These are phyloP conservation scores for Maniola jurtina DNA, from an alignment of 1,140 invertebrate species.

Conservation along the genomic window DNA sequence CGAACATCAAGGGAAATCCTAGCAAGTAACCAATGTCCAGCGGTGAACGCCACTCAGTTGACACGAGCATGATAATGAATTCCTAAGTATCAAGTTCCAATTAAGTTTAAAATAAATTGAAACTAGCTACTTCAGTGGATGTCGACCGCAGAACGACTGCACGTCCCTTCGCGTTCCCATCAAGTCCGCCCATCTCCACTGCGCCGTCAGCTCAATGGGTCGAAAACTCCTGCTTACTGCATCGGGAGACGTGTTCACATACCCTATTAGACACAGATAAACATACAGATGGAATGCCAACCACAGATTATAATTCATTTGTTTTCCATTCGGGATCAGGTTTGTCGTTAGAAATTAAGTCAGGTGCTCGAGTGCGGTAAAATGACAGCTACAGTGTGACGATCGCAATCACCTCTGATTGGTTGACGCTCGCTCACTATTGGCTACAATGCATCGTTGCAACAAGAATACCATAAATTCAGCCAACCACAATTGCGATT, in stretches of 20 bases:
- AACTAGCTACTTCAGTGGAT: constrained; percentile 27
- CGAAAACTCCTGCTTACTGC: constrained; percentile 48
- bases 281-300: constrained; percentile 53
- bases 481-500: too few relatives aligned
- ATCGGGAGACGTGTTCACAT: constrained; percentile 61
- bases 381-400: too few relatives aligned
- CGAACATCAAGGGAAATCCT: too few relatives aligned
- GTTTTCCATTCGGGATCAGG: constrained; percentile 20
- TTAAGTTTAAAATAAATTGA: constrained; percentile 18
- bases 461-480: too few relatives aligned
- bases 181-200: constrained; percentile 35
- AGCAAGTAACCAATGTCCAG: too few relatives aligned
- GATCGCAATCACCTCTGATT: too few relatives aligned
- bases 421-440: too few relatives aligned
- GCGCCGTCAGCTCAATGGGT: constrained; percentile 42
- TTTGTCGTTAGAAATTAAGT: constrained; percentile 27
- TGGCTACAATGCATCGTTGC: too few relatives aligned
- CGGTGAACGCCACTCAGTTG: too few relatives aligned
- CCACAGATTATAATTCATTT: constrained; percentile 42
- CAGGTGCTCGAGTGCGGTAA: constrained; percentile 8
- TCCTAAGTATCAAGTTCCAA: constrained; percentile 15
- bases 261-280: constrained; percentile 67
- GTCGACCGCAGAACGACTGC: constrained; percentile 48
- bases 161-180: constrained; percentile 46
- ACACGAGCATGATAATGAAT: background rate